Conservation (phyloP, 1,140 invertebrate genomes). For the Fopius arisanus region DNA sequence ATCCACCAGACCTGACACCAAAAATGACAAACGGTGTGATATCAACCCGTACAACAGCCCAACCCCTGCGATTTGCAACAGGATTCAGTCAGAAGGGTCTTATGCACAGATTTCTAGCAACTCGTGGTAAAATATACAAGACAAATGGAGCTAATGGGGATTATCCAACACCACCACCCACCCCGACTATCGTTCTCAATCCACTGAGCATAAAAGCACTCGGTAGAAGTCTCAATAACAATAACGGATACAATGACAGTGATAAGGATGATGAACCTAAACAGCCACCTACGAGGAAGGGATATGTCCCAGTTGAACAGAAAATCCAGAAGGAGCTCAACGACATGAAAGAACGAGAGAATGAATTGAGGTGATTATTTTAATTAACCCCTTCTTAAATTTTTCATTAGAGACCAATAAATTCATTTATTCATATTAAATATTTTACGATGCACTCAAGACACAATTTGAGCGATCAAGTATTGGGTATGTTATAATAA, state of each 20-base stretch:
- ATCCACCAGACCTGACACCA: slow-evolving; percentile 43
- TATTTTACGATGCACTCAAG: no score
- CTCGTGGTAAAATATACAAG: slow-evolving; percentile 70
- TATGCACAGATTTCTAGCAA: slow-evolving; percentile 81
- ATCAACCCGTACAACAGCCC: slow-evolving; percentile 54
- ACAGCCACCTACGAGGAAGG: slow-evolving; percentile 68
- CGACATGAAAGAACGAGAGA: slow-evolving; percentile 77
- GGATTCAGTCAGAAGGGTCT: slow-evolving; percentile 73
- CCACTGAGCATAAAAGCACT: slow-evolving; percentile 50
- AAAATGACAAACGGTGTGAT: slow-evolving; percentile 56
- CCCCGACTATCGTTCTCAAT: slow-evolving; percentile 53
- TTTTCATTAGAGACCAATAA: no score
- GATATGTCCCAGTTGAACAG: slow-evolving; percentile 76
- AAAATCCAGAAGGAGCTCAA: slow-evolving; percentile 81
- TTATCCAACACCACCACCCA: slow-evolving; percentile 26
- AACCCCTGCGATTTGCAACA: slow-evolving; percentile 68
- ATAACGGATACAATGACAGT: not conserved
- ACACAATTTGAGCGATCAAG: no score
- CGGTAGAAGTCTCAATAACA: slow-evolving; percentile 37
- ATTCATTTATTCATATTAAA: no score
- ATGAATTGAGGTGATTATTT: slow-evolving; percentile 66
- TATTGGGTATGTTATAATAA: no score
- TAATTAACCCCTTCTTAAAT: no score
- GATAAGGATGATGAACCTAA: slow-evolving; percentile 49
- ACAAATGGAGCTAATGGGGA: slow-evolving; percentile 38